Evolutionary conservation across 2,797 vertebrate species (phyloP), one percentile per base, ranked within the genome.

Genomic region (Huso huso): DNA sequence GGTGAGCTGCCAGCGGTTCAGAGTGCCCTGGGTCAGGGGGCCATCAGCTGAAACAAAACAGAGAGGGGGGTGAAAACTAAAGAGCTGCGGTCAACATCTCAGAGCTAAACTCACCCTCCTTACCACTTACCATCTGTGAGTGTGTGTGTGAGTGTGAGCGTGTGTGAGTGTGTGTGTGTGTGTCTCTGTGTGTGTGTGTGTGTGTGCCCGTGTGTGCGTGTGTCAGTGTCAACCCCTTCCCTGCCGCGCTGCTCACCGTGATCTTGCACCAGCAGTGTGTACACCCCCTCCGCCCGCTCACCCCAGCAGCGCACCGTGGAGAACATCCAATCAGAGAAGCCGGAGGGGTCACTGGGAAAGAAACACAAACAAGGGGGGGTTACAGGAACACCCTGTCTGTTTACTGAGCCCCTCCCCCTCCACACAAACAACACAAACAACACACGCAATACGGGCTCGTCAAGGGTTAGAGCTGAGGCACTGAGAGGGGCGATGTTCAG

Each of bases 221-320:
- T 18, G 15, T 18, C n/a, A 62, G 18, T 51, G n/a, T 50, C 10
- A 13, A 49, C 10, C 6, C 49, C 92, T 91, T 87, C 23, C 23
- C 23, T 37, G 23, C 23, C 23, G 23, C 4, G 23, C 23, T 37
- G 23, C 23, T 37, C 23, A 99, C 96, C 91, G 1, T 90, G 69
- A 72, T 99, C 94, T 37, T 85, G 89, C 72, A 98, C 10, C 9
- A 82, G 78, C 8, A 99, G 89, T 0, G 75, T 89, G 84, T 98
- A 99, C 0, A 74, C 79, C 66, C 96, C 96, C 72, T 77, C 82
- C 0, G 96, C 94, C 61, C 69, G 85, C 78, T 99, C 96, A 0
- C 96, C 96, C 96, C 96, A 99, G 85, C 96, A 99, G 2, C 96
- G 91, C 57, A 99, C 96, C 0, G 94, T 96, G 73, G 96, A 98